Conservation (phyloP, 37 sponge, comb jelly and placozoan genomes). For the Hexactinellida sp. region DNA sequence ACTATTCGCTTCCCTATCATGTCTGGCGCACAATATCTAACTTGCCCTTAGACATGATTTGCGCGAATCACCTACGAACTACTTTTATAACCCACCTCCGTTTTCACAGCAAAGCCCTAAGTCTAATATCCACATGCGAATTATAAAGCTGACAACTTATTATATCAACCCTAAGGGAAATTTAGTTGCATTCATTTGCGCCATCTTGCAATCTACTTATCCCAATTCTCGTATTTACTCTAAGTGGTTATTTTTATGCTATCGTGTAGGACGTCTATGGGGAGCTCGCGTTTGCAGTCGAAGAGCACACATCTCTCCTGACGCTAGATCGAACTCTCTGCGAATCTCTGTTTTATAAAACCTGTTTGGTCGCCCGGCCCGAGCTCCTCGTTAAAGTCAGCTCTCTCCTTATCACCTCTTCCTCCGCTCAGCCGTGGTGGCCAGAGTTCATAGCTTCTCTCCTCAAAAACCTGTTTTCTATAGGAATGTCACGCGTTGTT, state of each 20-base stretch:
- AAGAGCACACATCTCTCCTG: background rate
- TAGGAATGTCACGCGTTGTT: slow-evolving; percentile 4
- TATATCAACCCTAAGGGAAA: background rate
- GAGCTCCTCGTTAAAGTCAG: background rate
- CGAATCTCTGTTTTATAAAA: background rate
- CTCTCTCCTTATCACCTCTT: background rate
- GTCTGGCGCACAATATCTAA: background rate
- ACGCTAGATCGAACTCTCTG: background rate
- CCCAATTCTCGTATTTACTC: too few species aligned
- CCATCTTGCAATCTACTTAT: background rate
- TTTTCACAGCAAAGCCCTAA: background rate
- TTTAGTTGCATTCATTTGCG: background rate
- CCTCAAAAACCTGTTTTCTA: background rate
- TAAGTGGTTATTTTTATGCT: too few species aligned
- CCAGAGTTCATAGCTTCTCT: background rate
- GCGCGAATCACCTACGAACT: background rate
- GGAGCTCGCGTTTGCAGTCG: background rate
- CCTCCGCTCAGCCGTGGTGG: background rate
- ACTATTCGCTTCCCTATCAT: background rate
- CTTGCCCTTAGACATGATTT: background rate
- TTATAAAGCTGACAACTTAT: background rate
- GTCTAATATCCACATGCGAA: background rate
- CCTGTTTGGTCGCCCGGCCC: background rate
- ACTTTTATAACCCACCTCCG: background rate
- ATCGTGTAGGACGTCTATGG: background rate